Evolutionary conservation across 2,888 invertebrate species (phyloP), one percentile per base, ranked within the genome.

Genomic region (Scaptomyza polygonia): DNA sequence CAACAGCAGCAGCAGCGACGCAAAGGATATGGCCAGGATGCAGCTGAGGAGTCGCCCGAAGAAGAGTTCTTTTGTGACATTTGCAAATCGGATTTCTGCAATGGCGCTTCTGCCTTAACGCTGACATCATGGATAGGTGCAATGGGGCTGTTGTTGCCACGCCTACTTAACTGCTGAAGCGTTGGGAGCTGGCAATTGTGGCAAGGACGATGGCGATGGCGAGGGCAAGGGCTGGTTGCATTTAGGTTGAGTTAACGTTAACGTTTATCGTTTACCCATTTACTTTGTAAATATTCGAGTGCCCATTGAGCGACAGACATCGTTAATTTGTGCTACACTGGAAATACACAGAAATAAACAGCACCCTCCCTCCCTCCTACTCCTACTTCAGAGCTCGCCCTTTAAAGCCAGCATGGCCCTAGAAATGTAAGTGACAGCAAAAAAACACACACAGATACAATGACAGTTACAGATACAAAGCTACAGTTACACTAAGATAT

Each of bases 51-150:
- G 3, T 68, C 79, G 2, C 39, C 66, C 12, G 80, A 79, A 47
- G 84, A 84, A n/a, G 79, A 88, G 1, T 88, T 90, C 64, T 88
- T 89, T n/a, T 91, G 91, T 73, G 90, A 87, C 40, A 89, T 90
- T 57, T 91, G 91, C 57, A 77, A 79, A 6, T 56, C 75, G 39
- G 90, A 91, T 68, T 69, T 78, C 14, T 91, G 91, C 76, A 91
- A 91, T 56, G 88, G 87, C 2, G 81, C 89, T n/a, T 59, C 79
- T 18, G 68, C 81, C 16, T 61, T 70, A 7, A 69, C 72, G 82
- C 45, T 77, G 27, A 62, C 67, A 7, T 25, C 72, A 51, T 43
- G 29, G 32, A n/a, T 58, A 53, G 18, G 30, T 9, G 30, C 48
- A 32, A 42, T 58, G 12, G 66, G 58, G 5, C 14, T 56, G 75